Evolutionary conservation across 1,140 invertebrate species (phyloP), one percentile per base, ranked within the genome.

Genomic region (Alviniconcha marisindica): DNA sequence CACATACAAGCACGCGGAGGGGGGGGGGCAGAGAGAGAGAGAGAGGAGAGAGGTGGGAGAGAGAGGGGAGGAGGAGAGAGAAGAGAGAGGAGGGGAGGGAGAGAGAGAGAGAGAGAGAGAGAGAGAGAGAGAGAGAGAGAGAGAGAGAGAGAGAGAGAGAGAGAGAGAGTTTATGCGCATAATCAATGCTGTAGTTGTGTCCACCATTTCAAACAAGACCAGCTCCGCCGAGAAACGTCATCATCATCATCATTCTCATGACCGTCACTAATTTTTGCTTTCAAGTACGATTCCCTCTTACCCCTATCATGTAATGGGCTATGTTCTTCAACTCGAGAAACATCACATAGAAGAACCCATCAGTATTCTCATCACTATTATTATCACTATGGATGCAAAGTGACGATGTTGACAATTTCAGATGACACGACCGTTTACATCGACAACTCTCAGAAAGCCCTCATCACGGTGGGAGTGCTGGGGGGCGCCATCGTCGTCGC

Each of bases 381-480:
- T 28, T 28, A 36, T 10, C 24, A 5, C 24, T n/a, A 60, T 0
- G 0, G 0, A 12, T 66, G 2, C 14, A 15, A 33, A 1, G 33
- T 40, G 4, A 36, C 5, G 18, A 24, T 18, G 10, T 71, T 18
- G 15, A 3, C 15, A 24, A 10, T 40, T 21, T 24, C 82, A 69
- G 82, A 36, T 44, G 51, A 2, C 48, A 54, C 24, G 3, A 51
- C 2, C 44, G 76, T 18, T 1, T 24, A 28, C 24, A 69, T 78
- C 21, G 71, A 69, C 48, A 63, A 48, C 48, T 31, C 71, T 1
- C 69, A 54, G 18, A 89, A 89, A 80, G 86, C 86, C n/a, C 36
- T 88, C 28, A 85, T 88, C 24, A 87, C 86, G 0, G 51, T 85
- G 2, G 82, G 82, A 24, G 77, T 87, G 2, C 31, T 89, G 14